Base-by-base conservation (phyloP, 2,888 invertebrate genomes). In the Pristionchus entomophagus region DNA sequence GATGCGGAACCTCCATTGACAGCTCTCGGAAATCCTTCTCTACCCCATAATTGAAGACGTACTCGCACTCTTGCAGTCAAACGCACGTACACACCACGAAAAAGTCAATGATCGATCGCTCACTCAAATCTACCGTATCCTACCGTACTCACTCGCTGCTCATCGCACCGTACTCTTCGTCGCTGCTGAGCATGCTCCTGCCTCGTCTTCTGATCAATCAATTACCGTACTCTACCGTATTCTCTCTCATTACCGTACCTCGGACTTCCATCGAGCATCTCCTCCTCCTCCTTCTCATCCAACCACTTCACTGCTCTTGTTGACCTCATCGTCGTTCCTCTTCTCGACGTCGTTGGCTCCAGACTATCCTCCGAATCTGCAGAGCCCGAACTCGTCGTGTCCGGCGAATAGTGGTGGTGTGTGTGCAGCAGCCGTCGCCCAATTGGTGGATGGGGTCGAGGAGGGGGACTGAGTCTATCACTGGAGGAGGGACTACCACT, bases 101-200 rank as follows among this genome's bases (percentile, higher is more conserved):
- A 35, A 65, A 65, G 17, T 35, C 29, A 65, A 19, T 19, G 0
- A 2, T 35, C 29, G 29, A 59, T 59, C 6, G 8, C 2, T 35
- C 19, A 65, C 12, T 5, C 35, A 65, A 35, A n/a, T 12, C 65
- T 65, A 65, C 65, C 65, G 65, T 65, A 65, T 22, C n/a, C 59
- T 51, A 51, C 51, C 51, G 51, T 51, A 62, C 65, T 65, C 65
- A 65, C 65, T 65, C 65, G 65, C 65, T 65, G 65, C 65, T 65
- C 65, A 65, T 65, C 32, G 65, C 65, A 35, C 65, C 65, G 65
- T 65, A 65, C 65, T 65, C 65, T 19, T 65, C 65, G 35, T 65
- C 65, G 65, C 65, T 65, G 35, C 32, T 35, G 14, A 65, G 65
- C 65, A 65, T 65, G 32, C 65, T 65, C 32, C 65, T 32, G 65